A percentile compares a stretch with the other conserved stretches of the same genome.
Evolutionary conservation across 2,797 vertebrate genomes (phyloP).

Genomic region (Gallirallus australis): DNA sequence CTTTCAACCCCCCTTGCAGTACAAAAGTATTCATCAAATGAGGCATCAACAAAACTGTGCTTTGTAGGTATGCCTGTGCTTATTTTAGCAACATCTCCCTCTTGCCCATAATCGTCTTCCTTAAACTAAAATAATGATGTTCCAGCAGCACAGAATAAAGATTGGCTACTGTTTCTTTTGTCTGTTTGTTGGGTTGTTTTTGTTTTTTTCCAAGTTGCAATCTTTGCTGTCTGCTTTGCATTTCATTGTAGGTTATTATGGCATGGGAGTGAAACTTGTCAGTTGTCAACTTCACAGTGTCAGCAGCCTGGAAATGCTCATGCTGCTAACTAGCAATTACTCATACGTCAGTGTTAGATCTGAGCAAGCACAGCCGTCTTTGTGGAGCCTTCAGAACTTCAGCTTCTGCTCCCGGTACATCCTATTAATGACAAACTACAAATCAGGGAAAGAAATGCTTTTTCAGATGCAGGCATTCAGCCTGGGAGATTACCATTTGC

Average conservation of each 20-base stretch:
- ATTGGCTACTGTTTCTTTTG: not conserved
- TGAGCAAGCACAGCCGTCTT: conserved; percentile 11
- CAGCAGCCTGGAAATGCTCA: conserved; percentile 27
- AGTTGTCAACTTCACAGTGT: not conserved
- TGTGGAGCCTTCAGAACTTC: not conserved
- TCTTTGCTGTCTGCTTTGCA: conserved; percentile 31
- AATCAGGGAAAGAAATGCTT: not conserved
- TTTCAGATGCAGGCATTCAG: conserved; percentile 40
- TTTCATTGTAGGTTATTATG: conserved; percentile 61
- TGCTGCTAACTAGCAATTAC: conserved; percentile 54
- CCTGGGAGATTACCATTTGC: conserved; percentile 23
- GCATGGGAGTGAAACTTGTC: conserved; percentile 30
- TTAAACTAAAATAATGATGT: not conserved
- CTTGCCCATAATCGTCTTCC: not conserved
- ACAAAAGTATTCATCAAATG: not conserved
- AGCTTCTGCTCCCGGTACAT: not conserved
- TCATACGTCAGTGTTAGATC: not conserved
- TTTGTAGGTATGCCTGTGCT: not conserved
- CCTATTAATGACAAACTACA: conserved; percentile 29
- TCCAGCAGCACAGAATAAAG: not conserved
- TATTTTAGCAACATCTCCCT: not conserved
- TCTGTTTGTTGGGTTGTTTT: not conserved
- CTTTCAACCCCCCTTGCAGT: not conserved
- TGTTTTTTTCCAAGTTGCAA: not conserved
- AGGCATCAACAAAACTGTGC: not conserved